A percentile compares a stretch with the other conserved stretches of the same genome.
Evolutionary conservation across 2,797 vertebrate species (phyloP).

Genomic region (Alcedo atthis): DNA sequence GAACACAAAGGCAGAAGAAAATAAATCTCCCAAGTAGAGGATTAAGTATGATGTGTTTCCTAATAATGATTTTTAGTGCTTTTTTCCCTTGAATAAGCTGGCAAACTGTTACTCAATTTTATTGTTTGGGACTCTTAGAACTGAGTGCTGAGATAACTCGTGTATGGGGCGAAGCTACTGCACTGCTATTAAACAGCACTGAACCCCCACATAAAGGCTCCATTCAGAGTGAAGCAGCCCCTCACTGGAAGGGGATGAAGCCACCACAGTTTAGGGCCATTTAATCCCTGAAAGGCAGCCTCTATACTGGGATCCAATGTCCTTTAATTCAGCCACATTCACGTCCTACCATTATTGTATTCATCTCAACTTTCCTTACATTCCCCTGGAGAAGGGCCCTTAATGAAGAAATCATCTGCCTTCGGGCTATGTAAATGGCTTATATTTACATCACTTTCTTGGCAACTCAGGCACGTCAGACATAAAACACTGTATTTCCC

Average conservation of each 20-base stretch:
- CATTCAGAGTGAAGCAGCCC: neutral
- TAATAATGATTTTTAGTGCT: neutral
- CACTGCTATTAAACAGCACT: neutral
- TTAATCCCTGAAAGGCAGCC: neutral
- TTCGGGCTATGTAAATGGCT: neutral
- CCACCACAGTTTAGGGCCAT: neutral
- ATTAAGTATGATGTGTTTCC: neutral
- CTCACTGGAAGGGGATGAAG: neutral
- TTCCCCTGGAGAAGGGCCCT: constrained; percentile 33
- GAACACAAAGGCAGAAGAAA: neutral
- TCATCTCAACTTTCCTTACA: constrained; percentile 33
- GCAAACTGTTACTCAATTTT: neutral
- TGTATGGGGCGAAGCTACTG: rapidly evolving
- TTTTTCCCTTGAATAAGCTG: neutral
- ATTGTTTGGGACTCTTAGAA: neutral
- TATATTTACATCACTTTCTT: constrained; percentile 26
- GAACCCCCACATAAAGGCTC: neutral
- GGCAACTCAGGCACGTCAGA: neutral
- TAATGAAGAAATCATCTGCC: constrained; percentile 66
- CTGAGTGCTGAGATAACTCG: neutral
- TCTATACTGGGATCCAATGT: neutral
- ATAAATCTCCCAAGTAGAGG: neutral
- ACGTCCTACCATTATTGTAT: neutral
- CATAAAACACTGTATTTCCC: neutral
- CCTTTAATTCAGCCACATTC: neutral